Evolutionary conservation across 2,888 invertebrate species (phyloP).

Genomic region (Coremacera marginata): DNA sequence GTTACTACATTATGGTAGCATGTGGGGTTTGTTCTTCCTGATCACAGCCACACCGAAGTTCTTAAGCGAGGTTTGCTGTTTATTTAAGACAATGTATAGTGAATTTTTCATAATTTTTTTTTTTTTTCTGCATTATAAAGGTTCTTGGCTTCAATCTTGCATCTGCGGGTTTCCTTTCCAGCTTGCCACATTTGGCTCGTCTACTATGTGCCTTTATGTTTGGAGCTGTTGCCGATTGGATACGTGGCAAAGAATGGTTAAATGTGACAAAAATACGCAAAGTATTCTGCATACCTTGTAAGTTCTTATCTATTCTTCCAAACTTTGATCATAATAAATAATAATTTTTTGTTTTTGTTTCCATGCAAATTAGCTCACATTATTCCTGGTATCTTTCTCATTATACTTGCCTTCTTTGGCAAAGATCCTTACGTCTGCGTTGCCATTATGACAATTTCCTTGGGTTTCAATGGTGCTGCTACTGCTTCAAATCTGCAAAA

Average conservation of each 20-base stretch:
- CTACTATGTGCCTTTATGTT: constrained; percentile 78
- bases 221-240: constrained; percentile 77
- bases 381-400: constrained; percentile 72
- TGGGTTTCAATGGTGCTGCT: constrained; percentile 77
- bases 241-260: constrained; percentile 70
- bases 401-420: constrained; percentile 74
- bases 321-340: neutral
- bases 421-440: constrained; percentile 76
- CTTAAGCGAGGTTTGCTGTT: constrained; percentile 72
- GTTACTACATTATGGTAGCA: constrained; percentile 79
- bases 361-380: constrained; percentile 72
- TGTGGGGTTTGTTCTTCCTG: constrained; percentile 82
- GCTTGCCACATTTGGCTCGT: constrained; percentile 79
- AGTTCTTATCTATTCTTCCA: constrained; percentile 48
- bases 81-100: neutral
- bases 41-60: constrained; percentile 83
- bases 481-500: constrained; percentile 75
- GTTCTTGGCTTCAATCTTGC: constrained; percentile 79
- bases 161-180: constrained; percentile 78
- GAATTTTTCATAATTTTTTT: too few relatives aligned
- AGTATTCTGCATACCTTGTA: constrained; percentile 76
- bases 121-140: constrained; percentile 38
- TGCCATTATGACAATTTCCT: constrained; percentile 76
- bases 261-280: constrained; percentile 75
- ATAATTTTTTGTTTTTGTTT: neutral